Evolutionary conservation across 2,888 invertebrate genomes (phyloP).

Genomic region (Miltochrista miniata): DNA sequence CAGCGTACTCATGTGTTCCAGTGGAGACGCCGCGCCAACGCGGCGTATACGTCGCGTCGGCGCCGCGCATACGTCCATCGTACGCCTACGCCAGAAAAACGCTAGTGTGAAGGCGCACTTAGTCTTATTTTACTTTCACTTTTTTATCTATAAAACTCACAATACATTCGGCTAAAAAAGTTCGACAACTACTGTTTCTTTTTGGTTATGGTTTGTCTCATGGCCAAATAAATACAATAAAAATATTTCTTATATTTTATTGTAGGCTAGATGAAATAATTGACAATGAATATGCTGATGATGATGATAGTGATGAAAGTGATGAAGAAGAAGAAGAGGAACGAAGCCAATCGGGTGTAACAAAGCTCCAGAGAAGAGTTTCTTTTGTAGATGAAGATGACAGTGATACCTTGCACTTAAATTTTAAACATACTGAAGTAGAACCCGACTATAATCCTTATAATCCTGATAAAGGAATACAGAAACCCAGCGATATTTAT

Average conservation of each 20-base stretch:
- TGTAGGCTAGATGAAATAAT: conserved; percentile 54
- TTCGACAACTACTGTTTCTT: no score
- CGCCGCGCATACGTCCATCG: no score
- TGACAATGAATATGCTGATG: conserved; percentile 47
- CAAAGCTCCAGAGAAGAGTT: conserved; percentile 54
- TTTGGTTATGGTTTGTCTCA: no score
- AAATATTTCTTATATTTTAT: not conserved
- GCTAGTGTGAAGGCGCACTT: no score
- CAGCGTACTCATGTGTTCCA: no score
- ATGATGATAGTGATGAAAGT: conserved; percentile 37
- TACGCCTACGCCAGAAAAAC: no score
- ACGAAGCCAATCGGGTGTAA: conserved; percentile 14
- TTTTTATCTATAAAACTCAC: no score
- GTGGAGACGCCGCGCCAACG: no score
- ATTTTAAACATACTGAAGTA: conserved; percentile 62
- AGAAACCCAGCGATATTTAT: conserved; percentile 76
- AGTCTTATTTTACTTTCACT: no score
- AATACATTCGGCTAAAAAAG: no score
- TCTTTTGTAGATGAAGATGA: conserved; percentile 71
- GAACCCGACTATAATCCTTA: conserved; percentile 47
- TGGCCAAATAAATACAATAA: not conserved
- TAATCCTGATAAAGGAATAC: conserved; percentile 56
- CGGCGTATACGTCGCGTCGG: no score
- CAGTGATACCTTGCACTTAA: conserved; percentile 62
- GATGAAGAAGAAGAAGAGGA: conserved; percentile 27